These are phyloP conservation scores for Phalera bucephala DNA, from an alignment of 2,888 invertebrate species.

Conservation along the genomic window DNA sequence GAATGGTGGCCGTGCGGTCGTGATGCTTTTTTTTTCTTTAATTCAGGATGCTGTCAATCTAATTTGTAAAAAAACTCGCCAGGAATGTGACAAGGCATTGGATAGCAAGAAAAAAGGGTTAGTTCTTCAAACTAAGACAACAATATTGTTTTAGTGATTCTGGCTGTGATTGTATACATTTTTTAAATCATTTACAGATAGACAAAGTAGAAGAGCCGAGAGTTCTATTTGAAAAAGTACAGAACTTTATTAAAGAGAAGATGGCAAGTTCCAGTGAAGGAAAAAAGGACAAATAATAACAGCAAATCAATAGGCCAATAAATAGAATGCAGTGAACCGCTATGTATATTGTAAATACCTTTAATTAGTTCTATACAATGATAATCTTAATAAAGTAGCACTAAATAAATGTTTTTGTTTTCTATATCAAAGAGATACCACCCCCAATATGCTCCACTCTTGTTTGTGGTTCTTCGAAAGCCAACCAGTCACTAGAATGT, in stretches of 20 bases:
- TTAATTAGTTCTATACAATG: conserved; percentile 59
- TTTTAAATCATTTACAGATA: conserved; percentile 81
- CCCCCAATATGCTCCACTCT: conserved; percentile 94
- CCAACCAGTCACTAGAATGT: conserved; percentile 98
- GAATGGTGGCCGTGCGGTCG: conserved; percentile 1
- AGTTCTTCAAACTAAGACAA: conserved; percentile 39
- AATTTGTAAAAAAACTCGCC: conserved; percentile 52
- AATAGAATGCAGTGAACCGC: conserved; percentile 25
- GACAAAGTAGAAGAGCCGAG: conserved; percentile 93
- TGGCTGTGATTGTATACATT: conserved; percentile 8
- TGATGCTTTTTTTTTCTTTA: conserved; percentile 33
- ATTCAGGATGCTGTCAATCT: conserved; percentile 55
- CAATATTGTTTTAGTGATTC: conserved; percentile 27
- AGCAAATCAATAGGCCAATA: conserved; percentile 23
- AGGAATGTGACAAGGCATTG: conserved; percentile 55
- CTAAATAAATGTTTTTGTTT: conserved; percentile 31
- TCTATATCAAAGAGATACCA: conserved; percentile 85
- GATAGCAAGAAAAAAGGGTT: conserved; percentile 62
- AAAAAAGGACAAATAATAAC: conserved; percentile 59
- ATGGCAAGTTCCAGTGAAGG: conserved; percentile 53
- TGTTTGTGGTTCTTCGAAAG: conserved; percentile 96
- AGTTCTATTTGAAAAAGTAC: conserved; percentile 87
- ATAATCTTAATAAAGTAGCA: conserved; percentile 53
- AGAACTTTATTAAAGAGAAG: conserved; percentile 87
- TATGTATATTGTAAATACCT: conserved; percentile 59